Evolutionary conservation across 2,888 invertebrate genomes (phyloP), one percentile per base, ranked within the genome.

Genomic region (Myopa tessellatipennis): DNA sequence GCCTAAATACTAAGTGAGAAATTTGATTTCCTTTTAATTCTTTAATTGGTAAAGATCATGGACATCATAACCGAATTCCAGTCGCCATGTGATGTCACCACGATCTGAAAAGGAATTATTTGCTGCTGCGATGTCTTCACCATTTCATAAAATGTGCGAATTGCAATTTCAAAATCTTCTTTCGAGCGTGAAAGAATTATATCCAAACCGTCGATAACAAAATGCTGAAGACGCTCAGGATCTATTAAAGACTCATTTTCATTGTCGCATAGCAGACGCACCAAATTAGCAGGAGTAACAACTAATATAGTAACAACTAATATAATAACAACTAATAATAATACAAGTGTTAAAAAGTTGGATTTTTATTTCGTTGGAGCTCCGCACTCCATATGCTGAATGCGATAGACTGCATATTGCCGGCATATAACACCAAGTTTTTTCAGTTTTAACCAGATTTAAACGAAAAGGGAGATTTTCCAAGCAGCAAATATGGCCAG

Each of bases 161-260:
- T 14, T n/a, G 81, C 79, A 1, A 55, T 61, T 76, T 80, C 79
- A 67, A 83, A 80, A 69, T 83, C 83, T 10, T 82, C 60, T 1
- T 70, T 72, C 26, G 81, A 76, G 40, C 83, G 81, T 3, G 77
- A 79, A 3, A 92, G 86, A 50, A 95, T 88, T 12, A 92, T 87
- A 82, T 95, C 94, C 45, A 92, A 92, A 83, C 94, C 93, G 84
- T 95, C 95, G 0, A 96, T 86, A 6, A 95, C 91, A 60, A 95
- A 87, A 82, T 93, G 93, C 16, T 91, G 91, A 1, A 95, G 87
- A 38, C 93, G 90, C 8, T 91, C 90, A 3, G 94, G 89, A 84
- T 93, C 92, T 0, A 94, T 88, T 6, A 91, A 84, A 3, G 81
- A 78, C 70, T 84, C 85, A 34, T 89, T 87, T 79, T 83, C 90